Base-by-base conservation (phyloP, 2,797 vertebrate genomes). In the Esox masquinongy region DNA sequence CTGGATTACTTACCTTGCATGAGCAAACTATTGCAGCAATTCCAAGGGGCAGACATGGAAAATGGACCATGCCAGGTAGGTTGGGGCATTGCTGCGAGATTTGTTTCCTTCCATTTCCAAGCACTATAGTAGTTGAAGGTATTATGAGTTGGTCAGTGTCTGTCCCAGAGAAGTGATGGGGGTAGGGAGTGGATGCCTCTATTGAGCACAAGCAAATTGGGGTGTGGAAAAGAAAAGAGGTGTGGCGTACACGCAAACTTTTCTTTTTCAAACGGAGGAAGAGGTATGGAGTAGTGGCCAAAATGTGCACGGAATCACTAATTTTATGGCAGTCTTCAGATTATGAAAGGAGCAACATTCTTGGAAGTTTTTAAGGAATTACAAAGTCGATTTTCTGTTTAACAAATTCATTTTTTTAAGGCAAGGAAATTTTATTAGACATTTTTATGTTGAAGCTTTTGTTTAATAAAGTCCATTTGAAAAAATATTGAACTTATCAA, bases 11-110 rank as follows among this genome's bases (percentile, higher is more conserved):
- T 84, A 94, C 91, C 88, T 9, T 84, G 43, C 61, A 75, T 63
- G 92, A 94, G 73, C 8, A 93, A 63, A 91, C 0, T 0, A 92
- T 86, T 2, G 93, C 92, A 71, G 83, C 90, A 16, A 93, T 80
- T n/a, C 92, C 92, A 0, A 94, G 34, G 22, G 91, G 92, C 47
- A 90, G 49, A 73, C 91, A 94, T 85, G 93, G 43, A 90, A 82
- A 80, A 92, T 90, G n/a, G 92, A 93, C 90, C 91, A 93, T 29
- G 1, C 80, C 0, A 92, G 66, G 74, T 92, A 90, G 43, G 90
- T 63, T 49, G 87, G 80, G 11, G 36, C 77, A 1, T 1, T 59
- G 16, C 68, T 1, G 0, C 22, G 78, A 2, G 0, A 8, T 36
- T 82, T 77, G 2, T 81, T 77, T 75, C 66, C 16, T 82, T 91